A percentile compares a stretch with the other conserved stretches of the same genome.
Conservation (phyloP, 1,140 invertebrate species). For the Drepana arcuata region DNA sequence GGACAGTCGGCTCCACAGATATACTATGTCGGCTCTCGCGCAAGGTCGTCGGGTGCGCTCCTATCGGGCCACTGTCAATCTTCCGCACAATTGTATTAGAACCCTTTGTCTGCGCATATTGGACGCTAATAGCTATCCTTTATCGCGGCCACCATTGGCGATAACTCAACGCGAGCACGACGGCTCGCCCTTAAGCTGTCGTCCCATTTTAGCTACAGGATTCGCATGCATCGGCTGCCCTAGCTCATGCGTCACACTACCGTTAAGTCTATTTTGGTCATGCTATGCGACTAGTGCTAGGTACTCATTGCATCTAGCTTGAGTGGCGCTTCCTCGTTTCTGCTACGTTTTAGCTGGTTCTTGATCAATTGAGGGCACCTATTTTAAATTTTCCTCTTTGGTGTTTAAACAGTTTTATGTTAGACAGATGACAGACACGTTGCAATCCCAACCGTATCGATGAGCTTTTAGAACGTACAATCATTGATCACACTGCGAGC, state of each 20-base stretch:
- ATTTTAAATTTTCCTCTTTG: too few relatives aligned
- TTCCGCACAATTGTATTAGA: constrained; percentile 26
- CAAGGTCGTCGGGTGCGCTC: constrained; percentile 59
- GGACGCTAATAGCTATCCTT: constrained; percentile 27
- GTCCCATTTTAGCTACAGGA: constrained; percentile 43
- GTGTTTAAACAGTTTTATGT: too few relatives aligned
- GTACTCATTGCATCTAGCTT: too few relatives aligned
- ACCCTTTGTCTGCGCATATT: constrained; percentile 24
- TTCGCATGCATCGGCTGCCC: constrained; percentile 30
- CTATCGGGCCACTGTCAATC: constrained; percentile 43
- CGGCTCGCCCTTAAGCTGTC: constrained; percentile 32
- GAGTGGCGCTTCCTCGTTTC: too few relatives aligned
- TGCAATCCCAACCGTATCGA: too few relatives aligned
- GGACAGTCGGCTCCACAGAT: constrained; percentile 21
- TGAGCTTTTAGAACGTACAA: too few relatives aligned
- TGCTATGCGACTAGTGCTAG: constrained; percentile 14
- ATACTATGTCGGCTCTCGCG: constrained; percentile 45
- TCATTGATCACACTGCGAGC: too few relatives aligned
- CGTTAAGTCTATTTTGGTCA: constrained; percentile 22
- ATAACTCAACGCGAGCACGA: constrained; percentile 41
- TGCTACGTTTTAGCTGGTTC: too few relatives aligned
- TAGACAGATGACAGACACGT: too few relatives aligned
- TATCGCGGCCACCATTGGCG: constrained; percentile 25
- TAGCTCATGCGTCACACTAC: constrained; percentile 35
- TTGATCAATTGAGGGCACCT: too few relatives aligned